phyloP scores from a whole-genome alignment of 2,888 invertebrate genomes.

The Branchipolynoe longqiensis region DNA sequence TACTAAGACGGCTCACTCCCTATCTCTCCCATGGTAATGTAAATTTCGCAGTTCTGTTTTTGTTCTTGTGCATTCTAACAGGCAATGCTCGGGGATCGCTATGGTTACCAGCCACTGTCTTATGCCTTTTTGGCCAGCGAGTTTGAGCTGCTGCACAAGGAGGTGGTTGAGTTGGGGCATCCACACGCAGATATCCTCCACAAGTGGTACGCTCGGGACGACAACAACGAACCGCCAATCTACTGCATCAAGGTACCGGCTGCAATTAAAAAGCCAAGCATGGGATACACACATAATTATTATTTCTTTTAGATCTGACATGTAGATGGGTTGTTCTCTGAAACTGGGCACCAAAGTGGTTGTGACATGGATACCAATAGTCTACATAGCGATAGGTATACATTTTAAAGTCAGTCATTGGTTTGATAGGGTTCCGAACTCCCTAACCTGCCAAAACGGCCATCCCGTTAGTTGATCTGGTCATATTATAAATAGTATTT shows the following conservation, averaged over 20 bases:
- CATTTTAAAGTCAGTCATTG: no score
- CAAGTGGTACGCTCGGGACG: slow-evolving; percentile 68
- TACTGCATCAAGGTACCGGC: slow-evolving; percentile 68
- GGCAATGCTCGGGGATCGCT: slow-evolving; percentile 69
- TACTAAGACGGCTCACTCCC: no score
- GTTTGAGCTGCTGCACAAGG: slow-evolving; percentile 64
- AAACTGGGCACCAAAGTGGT: no score
- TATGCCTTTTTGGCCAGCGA: slow-evolving; percentile 62
- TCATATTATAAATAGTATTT: no score
- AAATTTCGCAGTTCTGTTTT: neutral
- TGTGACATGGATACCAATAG: no score
- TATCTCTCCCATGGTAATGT: no score
- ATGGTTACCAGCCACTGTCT: slow-evolving; percentile 68
- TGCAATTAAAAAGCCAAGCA: neutral
- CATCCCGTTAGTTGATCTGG: no score
- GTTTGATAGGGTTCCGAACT: no score
- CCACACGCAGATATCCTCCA: slow-evolving; percentile 59
- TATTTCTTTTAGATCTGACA: no score
- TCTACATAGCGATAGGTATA: no score
- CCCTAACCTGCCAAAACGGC: no score
- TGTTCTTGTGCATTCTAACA: slow-evolving; percentile 61
- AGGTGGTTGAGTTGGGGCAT: slow-evolving; percentile 53
- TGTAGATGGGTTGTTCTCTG: no score
- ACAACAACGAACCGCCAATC: slow-evolving; percentile 67
- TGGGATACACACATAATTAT: neutral